Base-by-base conservation (phyloP, 2,797 vertebrate species). In the Lutjanus argentimaculatus region DNA sequence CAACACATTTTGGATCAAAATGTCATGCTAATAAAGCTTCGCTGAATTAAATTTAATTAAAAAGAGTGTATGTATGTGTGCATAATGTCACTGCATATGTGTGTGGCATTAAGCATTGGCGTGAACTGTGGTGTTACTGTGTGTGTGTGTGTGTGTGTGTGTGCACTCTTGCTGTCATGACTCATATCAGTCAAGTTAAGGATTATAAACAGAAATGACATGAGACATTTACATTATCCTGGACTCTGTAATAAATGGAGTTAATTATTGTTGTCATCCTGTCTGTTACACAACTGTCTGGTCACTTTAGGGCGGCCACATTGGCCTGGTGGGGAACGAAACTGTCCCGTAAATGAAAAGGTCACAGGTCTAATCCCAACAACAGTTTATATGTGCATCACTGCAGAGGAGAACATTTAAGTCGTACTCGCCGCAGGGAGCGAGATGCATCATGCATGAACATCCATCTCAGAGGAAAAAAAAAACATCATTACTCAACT, bases 261-360 rank as follows among this genome's bases (percentile, higher is more conserved):
- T 89, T 93, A 93, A 93, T 93, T 88, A 90, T 61, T 84, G 80
- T 87, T 91, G 92, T 90, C 92, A 87, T 80, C 71, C 80, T 82
- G 85, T 83, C 80, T 80, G 74, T 83, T 76, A 57, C 51, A 81
- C 71, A 87, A 77, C 83, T 78, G 89, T 67, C 72, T 45, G 6
- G 72, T 88, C 90, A 86, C 77, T 89, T 80, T 67, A 73, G 86
- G 72, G 36, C n/a, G 19, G 62, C 30, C 30, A 6, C 16, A 61
- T 30, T 78, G 69, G 84, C 73, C 75, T 79, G 80, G 72, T 87
- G 80, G 80, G 66, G 40, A 68, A 68, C 53, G 53, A 82, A 75
- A 83, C 49, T 62, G 62, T 71, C 75, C 71, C 56, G 67, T 89
- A 62, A 84, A 83, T 83, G 82, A 83, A 91, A 92, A 92, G 92